phyloP scores from a whole-genome alignment of 1,140 invertebrate species.

The Subanguina moxae region DNA sequence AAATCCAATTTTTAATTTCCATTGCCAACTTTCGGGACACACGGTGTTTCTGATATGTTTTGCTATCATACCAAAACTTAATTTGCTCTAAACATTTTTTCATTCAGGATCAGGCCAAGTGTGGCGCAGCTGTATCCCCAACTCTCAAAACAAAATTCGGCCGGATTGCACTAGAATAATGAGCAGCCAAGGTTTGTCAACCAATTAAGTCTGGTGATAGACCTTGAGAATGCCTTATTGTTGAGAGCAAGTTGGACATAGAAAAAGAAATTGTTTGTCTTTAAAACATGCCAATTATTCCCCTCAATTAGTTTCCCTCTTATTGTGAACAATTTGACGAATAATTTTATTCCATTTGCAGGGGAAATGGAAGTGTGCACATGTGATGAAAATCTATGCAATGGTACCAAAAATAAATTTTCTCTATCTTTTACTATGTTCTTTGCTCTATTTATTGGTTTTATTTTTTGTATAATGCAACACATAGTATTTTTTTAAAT shows the following conservation, averaged over 20 bases:
- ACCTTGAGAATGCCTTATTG: no score
- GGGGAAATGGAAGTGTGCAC: conserved; percentile 52
- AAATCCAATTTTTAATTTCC: no score
- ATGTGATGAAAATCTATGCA: conserved; percentile 51
- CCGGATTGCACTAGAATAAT: conserved; percentile 47
- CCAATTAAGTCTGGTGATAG: no score
- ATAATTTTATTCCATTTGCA: conserved; percentile 11
- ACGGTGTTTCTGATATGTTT: no score
- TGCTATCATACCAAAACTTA: no score
- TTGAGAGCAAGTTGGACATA: no score
- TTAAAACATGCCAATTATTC: background rate
- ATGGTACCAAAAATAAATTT: conserved; percentile 14
- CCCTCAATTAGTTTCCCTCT: conserved; percentile 2
- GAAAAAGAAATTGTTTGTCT: no score
- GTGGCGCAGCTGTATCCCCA: conserved; percentile 52
- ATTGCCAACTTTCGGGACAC: no score
- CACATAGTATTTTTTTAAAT: no score
- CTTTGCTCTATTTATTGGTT: background rate
- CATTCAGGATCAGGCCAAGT: conserved; percentile 36
- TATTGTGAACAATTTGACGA: conserved; percentile 3
- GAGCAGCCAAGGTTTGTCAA: conserved; percentile 45
- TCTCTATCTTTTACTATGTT: background rate
- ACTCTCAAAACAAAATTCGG: conserved; percentile 48
- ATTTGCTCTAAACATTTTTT: no score
- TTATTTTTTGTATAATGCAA: no score